Base-by-base conservation (phyloP, 2,113 vertebrate species). In the Ceuthmochares aereus region DNA sequence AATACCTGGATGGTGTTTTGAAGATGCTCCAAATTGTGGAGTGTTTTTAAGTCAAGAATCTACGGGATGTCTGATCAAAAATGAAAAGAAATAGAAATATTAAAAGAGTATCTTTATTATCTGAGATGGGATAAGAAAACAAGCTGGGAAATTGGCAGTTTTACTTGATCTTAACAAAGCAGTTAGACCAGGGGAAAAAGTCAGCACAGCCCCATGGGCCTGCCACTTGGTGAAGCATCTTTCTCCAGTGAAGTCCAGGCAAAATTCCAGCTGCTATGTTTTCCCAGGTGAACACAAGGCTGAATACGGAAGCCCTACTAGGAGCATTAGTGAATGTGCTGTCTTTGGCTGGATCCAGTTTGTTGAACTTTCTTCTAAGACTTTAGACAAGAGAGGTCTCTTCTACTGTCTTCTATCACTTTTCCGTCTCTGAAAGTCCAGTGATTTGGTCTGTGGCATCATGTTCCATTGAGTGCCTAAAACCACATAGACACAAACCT, bases 61-160 rank as follows among this genome's bases (percentile, higher is more conserved):
- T 76, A 18, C 43, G n/a, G 59, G 89, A 58, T 67, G 66, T 83
- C 51, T 80, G 82, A 87, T 85, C 75, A 88, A 88, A 78, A 69
- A 77, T 51, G 74, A 91, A 73, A 67, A 42, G 34, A 66, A 47
- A 66, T 47, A 42, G 25, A n/a, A 55, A 72, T 52, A 49, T 89
- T 63, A 62, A 64, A 77, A 34, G 37, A 73, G n/a, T 25, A 51
- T 85, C 49, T 56, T 89, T 86, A 84, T 84, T 87, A 81, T 78
- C 56, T 73, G 89, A 58, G 32, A 21, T 27, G 26, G 55, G 55
- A 15, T 87, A 66, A 77, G 45, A 79, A 79, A 89, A 26, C 40
- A 84, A 49, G 19, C 26, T 68, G 59, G 66, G 78, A 91, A 87
- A 62, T 9, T 7, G 67, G 45, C 59, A 27, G 1, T 74, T 94